Percentiles rank a stretch among this genome's conserved stretches.
Evolutionary conservation across 2,888 invertebrate genomes (phyloP).

Genomic region (Zygaena filipendulae): DNA sequence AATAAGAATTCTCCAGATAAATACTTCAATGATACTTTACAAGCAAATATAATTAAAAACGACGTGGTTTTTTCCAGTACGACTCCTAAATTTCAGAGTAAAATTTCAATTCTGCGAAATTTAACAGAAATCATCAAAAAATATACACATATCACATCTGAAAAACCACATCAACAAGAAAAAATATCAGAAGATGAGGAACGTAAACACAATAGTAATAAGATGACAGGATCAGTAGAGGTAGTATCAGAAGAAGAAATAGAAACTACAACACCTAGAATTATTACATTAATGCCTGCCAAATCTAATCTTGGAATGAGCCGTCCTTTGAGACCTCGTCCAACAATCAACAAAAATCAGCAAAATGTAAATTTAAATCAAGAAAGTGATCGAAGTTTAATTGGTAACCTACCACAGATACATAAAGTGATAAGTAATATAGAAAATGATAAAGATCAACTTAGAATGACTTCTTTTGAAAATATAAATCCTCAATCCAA

Average conservation of each 20-base stretch:
- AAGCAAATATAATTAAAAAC: conserved; percentile 72
- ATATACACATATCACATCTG: conserved; percentile 64
- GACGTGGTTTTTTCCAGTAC: conserved; percentile 51
- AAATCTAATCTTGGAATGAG: conserved; percentile 83
- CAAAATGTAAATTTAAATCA: conserved; percentile 33
- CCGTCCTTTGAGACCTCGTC: conserved; percentile 74
- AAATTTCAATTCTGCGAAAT: conserved; percentile 64
- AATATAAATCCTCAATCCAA: too few species aligned
- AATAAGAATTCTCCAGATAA: conserved; percentile 56
- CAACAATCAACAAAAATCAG: conserved; percentile 48
- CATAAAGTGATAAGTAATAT: too few species aligned
- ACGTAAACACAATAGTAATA: conserved; percentile 32
- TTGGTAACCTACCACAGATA: too few species aligned
- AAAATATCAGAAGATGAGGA: conserved; percentile 22
- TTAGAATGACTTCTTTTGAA: too few species aligned
- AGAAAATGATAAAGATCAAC: too few species aligned
- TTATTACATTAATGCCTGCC: conserved; percentile 76
- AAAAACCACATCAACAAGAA: conserved; percentile 26
- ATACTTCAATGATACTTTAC: conserved; percentile 71
- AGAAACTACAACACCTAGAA: conserved; percentile 43
- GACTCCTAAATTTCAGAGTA: conserved; percentile 49
- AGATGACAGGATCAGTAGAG: conserved; percentile 53
- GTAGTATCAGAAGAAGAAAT: conserved; percentile 52
- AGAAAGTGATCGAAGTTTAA: conserved; percentile 43
- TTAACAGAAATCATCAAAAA: conserved; percentile 74